These are phyloP conservation scores for Rhineura floridana DNA, from an alignment of 2,113 vertebrate species.

Conservation along the genomic window DNA sequence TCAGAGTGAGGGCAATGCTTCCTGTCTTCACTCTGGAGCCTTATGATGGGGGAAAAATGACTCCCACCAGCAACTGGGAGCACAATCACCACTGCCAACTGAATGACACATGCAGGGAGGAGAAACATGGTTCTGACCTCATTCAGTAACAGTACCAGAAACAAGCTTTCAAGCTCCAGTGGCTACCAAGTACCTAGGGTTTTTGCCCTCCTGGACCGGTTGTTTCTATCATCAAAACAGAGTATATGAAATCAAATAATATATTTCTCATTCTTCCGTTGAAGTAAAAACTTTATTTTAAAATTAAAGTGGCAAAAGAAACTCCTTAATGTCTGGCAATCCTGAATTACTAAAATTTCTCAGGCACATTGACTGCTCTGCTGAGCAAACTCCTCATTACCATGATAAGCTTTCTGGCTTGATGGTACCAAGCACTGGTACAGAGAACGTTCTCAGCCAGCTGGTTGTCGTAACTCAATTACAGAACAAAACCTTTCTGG, in stretches of 20 bases:
- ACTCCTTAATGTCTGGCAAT: slow-evolving; percentile 25
- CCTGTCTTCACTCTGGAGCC: neutral
- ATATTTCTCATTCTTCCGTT: neutral
- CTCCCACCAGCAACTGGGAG: neutral
- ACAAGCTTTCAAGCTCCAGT: neutral
- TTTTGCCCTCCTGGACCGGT: neutral
- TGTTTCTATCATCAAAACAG: slow-evolving; percentile 9
- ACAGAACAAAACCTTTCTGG: slow-evolving; percentile 22
- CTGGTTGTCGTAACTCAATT: slow-evolving; percentile 40
- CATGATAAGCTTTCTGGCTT: slow-evolving; percentile 34
- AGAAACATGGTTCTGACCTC: neutral
- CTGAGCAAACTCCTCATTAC: slow-evolving; percentile 38
- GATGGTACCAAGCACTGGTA: slow-evolving; percentile 28
- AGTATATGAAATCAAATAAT: neutral
- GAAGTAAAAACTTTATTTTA: slow-evolving; percentile 31
- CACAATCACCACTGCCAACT: neutral
- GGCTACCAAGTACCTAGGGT: neutral
- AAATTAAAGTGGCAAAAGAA: slow-evolving; percentile 7
- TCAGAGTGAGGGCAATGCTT: neutral
- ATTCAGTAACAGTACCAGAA: neutral
- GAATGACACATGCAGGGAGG: neutral
- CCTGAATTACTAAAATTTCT: slow-evolving; percentile 32
- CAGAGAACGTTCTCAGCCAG: neutral
- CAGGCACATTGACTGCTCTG: slow-evolving; percentile 1
- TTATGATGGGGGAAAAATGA: neutral